These are phyloP conservation scores for Molanna angustata DNA, from an alignment of 2,888 invertebrate species.

Conservation along the genomic window DNA sequence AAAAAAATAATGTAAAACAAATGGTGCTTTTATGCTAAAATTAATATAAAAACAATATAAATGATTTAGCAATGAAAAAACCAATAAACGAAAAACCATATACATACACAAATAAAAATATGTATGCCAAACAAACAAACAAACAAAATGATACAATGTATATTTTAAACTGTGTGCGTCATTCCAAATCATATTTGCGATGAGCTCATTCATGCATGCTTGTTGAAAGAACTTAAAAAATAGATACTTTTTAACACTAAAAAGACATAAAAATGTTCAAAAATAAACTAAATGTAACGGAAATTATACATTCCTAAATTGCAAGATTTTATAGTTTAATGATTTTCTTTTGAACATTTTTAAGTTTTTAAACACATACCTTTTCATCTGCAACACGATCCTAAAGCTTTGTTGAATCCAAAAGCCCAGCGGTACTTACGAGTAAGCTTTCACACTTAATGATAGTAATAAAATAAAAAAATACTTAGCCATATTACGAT, in stretches of 20 bases:
- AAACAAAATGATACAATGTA: conserved; percentile 20
- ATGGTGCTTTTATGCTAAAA: conserved; percentile 17
- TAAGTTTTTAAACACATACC: background rate
- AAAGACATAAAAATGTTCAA: conserved; percentile 6
- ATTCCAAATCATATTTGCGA: conserved; percentile 21
- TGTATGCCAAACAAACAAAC: conserved; percentile 11
- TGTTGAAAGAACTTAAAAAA: conserved; percentile 3
- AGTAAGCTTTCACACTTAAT: no score
- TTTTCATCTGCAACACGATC: conserved; percentile 5
- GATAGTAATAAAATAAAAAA: no score
- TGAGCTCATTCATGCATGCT: conserved; percentile 30
- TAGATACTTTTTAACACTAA: no score
- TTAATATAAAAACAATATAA: conserved; percentile 5
- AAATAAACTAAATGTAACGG: background rate
- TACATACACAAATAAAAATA: conserved; percentile 11
- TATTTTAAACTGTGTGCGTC: conserved; percentile 27
- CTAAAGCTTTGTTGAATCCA: background rate
- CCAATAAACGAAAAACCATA: background rate
- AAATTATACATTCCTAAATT: background rate
- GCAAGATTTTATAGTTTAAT: no score
- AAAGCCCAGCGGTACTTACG: no score
- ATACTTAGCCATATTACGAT: no score
- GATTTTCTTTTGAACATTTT: conserved; percentile 8
- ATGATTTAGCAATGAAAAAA: conserved; percentile 8
- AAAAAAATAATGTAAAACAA: background rate